Percentiles rank a stretch among this genome's conserved stretches.
These are phyloP conservation scores for Ophiodon elongatus DNA, from an alignment of 2,113 vertebrate species.

Conservation along the genomic window DNA sequence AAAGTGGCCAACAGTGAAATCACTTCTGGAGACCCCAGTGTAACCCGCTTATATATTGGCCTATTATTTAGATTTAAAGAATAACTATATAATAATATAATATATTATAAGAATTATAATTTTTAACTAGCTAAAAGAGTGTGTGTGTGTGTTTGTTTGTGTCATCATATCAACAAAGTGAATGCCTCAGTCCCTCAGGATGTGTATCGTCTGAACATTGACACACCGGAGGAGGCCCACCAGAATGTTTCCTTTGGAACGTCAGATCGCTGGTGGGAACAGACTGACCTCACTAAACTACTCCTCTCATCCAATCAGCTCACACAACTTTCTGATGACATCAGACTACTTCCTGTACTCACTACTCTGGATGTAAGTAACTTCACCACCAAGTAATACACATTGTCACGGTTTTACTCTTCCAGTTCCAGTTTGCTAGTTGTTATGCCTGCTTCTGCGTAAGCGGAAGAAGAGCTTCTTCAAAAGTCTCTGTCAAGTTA, in stretches of 20 bases:
- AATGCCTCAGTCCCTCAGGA: constrained; percentile 89
- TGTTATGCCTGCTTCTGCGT: neutral
- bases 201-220: constrained; percentile 93
- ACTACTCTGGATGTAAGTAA: constrained; percentile 89
- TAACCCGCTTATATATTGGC: too few relatives aligned
- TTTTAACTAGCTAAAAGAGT: neutral
- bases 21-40: too few relatives aligned
- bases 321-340: constrained; percentile 89
- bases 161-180: too few relatives aligned
- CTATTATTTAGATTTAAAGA: too few relatives aligned
- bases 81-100: too few relatives aligned
- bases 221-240: constrained; percentile 89
- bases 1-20: too few relatives aligned
- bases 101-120: too few relatives aligned
- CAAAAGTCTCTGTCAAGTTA: neutral
- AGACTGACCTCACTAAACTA: constrained; percentile 93
- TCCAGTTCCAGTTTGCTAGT: neutral
- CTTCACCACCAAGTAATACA: neutral
- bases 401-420: neutral
- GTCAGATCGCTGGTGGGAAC: constrained; percentile 96
- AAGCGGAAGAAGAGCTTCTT: neutral
- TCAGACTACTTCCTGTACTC: constrained; percentile 89
- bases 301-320: constrained; percentile 94
- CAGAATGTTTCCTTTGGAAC: constrained; percentile 88
- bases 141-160: neutral